phyloP scores from a whole-genome alignment of 1,140 invertebrate genomes.

The Drosophila miranda region DNA sequence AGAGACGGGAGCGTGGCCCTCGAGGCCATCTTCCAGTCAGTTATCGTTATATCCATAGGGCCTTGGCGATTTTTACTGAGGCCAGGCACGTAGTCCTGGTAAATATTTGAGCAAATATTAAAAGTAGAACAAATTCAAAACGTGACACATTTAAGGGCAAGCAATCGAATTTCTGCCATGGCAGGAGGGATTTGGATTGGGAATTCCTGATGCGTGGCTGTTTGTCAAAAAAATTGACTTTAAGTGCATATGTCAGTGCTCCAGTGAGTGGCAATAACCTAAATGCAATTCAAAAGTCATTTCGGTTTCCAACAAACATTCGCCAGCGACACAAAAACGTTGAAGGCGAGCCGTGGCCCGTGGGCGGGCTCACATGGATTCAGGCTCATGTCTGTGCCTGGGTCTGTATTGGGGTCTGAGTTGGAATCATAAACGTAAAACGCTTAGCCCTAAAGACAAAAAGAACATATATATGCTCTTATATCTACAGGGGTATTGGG shows the following conservation, averaged over 20 bases:
- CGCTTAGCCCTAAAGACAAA: slow-evolving; percentile 74
- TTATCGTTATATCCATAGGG: slow-evolving; percentile 18
- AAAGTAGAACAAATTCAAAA: slow-evolving; percentile 56
- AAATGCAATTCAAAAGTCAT: slow-evolving; percentile 74
- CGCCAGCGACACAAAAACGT: slow-evolving; percentile 26
- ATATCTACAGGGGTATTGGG: neutral
- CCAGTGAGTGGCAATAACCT: slow-evolving; percentile 28
- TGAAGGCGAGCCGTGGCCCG: neutral
- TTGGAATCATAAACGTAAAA: slow-evolving; percentile 72
- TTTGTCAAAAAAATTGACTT: slow-evolving; percentile 14
- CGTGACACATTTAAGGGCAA: slow-evolving; percentile 62
- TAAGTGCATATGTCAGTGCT: slow-evolving; percentile 47
- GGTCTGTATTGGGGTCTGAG: slow-evolving; percentile 17
- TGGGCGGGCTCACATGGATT: slow-evolving; percentile 15
- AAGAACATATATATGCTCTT: slow-evolving; percentile 7
- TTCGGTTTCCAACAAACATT: slow-evolving; percentile 15
- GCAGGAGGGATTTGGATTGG: neutral
- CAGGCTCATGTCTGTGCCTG: slow-evolving; percentile 8
- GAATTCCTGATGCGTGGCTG: neutral
- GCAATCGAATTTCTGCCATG: slow-evolving; percentile 41
- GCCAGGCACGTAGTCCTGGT: slow-evolving; percentile 60
- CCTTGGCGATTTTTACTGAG: slow-evolving; percentile 20
- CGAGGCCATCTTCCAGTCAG: neutral
- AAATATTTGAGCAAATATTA: slow-evolving; percentile 76
- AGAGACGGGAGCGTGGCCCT: slow-evolving; percentile 2